Conservation (phyloP, 92 coral and sea anemone genomes). For the Epizoanthus stellaris region DNA sequence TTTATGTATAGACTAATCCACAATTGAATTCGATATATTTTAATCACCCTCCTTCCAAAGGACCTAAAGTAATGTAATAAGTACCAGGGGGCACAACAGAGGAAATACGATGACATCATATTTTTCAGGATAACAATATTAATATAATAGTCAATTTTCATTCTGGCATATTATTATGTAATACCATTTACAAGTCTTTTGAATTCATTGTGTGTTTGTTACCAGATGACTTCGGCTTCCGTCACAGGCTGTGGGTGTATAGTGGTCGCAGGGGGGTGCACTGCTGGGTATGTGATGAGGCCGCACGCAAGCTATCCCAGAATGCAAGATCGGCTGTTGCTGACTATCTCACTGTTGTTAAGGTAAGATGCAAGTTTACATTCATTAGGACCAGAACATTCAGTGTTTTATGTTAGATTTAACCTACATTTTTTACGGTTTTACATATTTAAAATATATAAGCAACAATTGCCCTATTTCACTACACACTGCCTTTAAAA, state of each 20-base stretch:
- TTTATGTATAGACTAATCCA: no score
- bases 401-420: neutral
- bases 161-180: neutral
- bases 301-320: constrained; percentile 94
- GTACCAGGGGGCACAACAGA: no score
- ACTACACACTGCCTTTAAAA: no score
- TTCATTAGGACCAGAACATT: neutral
- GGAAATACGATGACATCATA: no score
- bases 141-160: no score
- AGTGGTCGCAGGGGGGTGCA: constrained; percentile 99
- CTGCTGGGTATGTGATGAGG: constrained; percentile 98
- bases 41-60: no score
- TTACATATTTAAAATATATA: no score
- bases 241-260: constrained; percentile 96
- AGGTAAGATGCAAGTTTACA: constrained; percentile 54
- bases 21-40: no score
- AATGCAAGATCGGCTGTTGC: constrained; percentile 95
- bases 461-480: no score
- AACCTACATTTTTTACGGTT: neutral
- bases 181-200: neutral
- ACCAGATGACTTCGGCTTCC: constrained; percentile 95
- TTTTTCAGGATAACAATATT: no score
- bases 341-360: constrained; percentile 91
- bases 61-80: no score
- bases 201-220: constrained; percentile 14